Base-by-base conservation (phyloP, 30 jellyfish, hydroid and myxozoan genomes). In the Turritopsis dohrnii region DNA sequence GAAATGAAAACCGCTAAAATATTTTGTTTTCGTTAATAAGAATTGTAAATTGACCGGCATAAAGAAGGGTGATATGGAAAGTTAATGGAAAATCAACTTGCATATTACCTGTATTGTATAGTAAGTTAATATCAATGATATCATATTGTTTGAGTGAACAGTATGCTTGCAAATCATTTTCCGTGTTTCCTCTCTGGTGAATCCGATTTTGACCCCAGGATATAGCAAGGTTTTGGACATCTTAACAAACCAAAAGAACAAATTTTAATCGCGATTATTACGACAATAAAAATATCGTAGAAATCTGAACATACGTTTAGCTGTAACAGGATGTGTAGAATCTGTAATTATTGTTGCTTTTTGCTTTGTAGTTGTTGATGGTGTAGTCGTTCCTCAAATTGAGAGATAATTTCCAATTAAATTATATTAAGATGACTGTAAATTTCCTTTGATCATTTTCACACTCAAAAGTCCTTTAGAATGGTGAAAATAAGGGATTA, bases 141-240 rank as follows among this genome's bases (percentile, higher is more conserved):
- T 69, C 77, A 27, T 69, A 69, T 17, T 69, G 30, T 21, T 69
- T 69, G 9, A 23, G 9, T 0, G 22, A 23, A 27, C 77, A 69
- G 77, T 69, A 69, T 9, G 19, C 22, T 8, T 69, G 16, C 28
- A 69, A 27, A 69, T 23, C 28, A n/a, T 23, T 27, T 19, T 69
- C 77, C 16, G 77, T 69, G 22, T 21, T 69, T n/a, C 30, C 77
- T 69, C 17, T 21, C 17, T 69, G 28, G 17, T 23, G 30, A n/a
- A 69, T 21, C 4, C 77, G 28, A 19, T 69, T 69, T 69, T 69
- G 77, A n/a, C 77, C 77, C 77, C 77, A 69, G 16, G 77, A 23
- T n/a, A 0, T 0, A n/a, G 22, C 77, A 69, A 69, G 28, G 77
- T 69, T 69, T 27, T 69, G 4, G 9, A n/a, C 30, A n/a, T 69